These are phyloP conservation scores for Mechanitis messenoides DNA, from an alignment of 2,888 invertebrate species.

Conservation along the genomic window DNA sequence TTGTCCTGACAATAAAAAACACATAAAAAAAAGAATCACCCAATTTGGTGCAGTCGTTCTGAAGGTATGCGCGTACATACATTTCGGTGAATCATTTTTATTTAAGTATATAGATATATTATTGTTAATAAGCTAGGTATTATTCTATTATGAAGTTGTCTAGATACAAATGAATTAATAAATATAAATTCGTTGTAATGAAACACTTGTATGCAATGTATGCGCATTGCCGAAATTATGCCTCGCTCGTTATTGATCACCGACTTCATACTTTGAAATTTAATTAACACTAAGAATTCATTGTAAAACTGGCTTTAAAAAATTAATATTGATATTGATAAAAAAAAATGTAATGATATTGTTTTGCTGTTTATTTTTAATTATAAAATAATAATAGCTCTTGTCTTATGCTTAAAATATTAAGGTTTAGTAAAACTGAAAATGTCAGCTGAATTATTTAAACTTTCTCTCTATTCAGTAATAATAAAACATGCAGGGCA, in stretches of 20 bases:
- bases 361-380: too few relatives aligned
- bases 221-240: constrained; percentile 20
- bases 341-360: too few relatives aligned
- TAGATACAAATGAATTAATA: background rate
- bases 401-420: too few relatives aligned
- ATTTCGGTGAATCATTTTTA: too few relatives aligned
- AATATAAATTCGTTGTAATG: background rate
- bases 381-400: too few relatives aligned
- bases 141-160: too few relatives aligned
- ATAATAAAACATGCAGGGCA: constrained; percentile 8
- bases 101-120: too few relatives aligned
- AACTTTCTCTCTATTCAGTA: background rate
- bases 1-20: too few relatives aligned
- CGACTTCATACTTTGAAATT: background rate
- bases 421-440: background rate
- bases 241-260: background rate
- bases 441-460: background rate
- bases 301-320: background rate
- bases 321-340: background rate
- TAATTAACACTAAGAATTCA: constrained; percentile 8
- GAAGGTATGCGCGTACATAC: too few relatives aligned
- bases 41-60: too few relatives aligned
- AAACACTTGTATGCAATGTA: constrained; percentile 22
- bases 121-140: too few relatives aligned
- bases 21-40: too few relatives aligned